Conservation (phyloP, 2,888 invertebrate species). For the Hymenopus coronatus region DNA sequence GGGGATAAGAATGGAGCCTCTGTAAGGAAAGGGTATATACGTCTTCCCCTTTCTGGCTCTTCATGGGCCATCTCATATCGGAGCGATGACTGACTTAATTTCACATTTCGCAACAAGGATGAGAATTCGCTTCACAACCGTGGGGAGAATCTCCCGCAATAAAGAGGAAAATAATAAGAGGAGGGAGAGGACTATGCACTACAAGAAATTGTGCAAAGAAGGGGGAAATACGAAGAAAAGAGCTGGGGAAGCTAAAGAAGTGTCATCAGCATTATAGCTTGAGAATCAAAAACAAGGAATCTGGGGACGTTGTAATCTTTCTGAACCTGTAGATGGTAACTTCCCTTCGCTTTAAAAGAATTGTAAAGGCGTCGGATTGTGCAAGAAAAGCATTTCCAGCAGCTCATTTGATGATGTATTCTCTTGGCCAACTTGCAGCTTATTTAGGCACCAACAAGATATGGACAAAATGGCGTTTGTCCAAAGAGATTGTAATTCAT, state of each 20-base stretch:
- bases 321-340: background rate
- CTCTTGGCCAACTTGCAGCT: too few relatives aligned
- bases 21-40: background rate
- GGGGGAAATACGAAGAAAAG: background rate
- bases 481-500: too few relatives aligned
- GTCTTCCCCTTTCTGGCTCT: conserved; percentile 5
- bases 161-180: conserved; percentile 6
- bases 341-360: background rate
- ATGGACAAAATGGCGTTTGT: too few relatives aligned
- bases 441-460: too few relatives aligned
- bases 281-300: background rate
- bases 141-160: background rate
- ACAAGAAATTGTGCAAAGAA: conserved; percentile 1
- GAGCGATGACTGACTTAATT: conserved; percentile 31
- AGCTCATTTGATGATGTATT: background rate
- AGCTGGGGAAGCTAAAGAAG: background rate
- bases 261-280: background rate
- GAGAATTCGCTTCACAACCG: background rate
- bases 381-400: background rate
- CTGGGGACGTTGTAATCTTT: background rate
- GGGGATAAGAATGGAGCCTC: background rate
- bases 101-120: conserved; percentile 27
- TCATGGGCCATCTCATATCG: conserved; percentile 26
- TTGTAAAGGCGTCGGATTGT: background rate
- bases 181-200: background rate